Evolutionary conservation across 2,797 vertebrate genomes (phyloP).

Genomic region (Lacerta viridis): DNA sequence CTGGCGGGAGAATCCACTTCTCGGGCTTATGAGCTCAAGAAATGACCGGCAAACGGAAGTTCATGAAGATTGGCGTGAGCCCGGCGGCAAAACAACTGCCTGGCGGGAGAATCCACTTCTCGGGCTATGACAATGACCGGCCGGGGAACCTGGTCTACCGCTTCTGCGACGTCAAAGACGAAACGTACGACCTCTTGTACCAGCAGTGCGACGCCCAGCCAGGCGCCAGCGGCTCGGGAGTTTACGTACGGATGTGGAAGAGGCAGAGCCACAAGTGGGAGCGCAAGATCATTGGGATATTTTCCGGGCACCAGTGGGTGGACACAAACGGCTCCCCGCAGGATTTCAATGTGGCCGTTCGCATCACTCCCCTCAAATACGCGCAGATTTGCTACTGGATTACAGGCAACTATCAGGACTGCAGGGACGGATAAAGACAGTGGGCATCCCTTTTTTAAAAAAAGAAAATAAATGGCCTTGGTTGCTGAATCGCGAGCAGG

Average conservation of each 20-base stretch:
- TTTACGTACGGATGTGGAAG: slow-evolving; percentile 98
- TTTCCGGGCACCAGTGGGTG: slow-evolving; percentile 98
- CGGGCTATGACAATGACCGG: slow-evolving; percentile 95
- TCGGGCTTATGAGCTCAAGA: slow-evolving; percentile 98
- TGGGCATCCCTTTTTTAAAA: slow-evolving; percentile 6
- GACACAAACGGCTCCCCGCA: slow-evolving; percentile 91
- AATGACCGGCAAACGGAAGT: slow-evolving; percentile 93
- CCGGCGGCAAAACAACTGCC: slow-evolving; percentile 89
- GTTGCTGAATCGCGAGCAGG: slow-evolving; percentile 47
- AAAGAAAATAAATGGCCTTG: slow-evolving; percentile 58
- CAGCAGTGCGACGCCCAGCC: slow-evolving; percentile 97
- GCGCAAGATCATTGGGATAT: slow-evolving; percentile 96
- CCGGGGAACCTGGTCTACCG: slow-evolving; percentile 94
- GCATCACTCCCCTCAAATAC: slow-evolving; percentile 97
- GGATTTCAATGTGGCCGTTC: slow-evolving; percentile 97
- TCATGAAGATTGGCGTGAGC: slow-evolving; percentile 96
- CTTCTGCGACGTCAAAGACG: slow-evolving; percentile 93
- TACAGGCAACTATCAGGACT: slow-evolving; percentile 97
- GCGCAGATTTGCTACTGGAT: slow-evolving; percentile 99
- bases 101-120: slow-evolving; percentile 93
- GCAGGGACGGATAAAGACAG: slow-evolving; percentile 88
- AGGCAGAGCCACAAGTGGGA: slow-evolving; percentile 90
- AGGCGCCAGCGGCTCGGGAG: slow-evolving; percentile 94
- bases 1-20: slow-evolving; percentile 93
- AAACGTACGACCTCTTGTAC: slow-evolving; percentile 94